These are phyloP conservation scores for Patella ulyssiponensis DNA, from an alignment of 2,888 invertebrate genomes.

Conservation along the genomic window DNA sequence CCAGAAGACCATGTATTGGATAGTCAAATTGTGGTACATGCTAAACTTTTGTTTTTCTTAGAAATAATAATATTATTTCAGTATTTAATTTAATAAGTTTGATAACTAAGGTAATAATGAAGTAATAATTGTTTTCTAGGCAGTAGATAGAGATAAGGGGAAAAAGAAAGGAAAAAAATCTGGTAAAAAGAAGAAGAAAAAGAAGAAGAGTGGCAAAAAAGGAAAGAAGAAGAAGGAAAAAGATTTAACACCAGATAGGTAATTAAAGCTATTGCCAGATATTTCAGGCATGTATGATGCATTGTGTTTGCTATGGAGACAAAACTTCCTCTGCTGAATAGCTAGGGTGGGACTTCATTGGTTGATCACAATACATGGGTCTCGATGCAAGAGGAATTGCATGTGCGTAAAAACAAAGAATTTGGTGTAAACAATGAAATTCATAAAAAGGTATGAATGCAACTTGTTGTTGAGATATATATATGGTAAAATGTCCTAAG, in stretches of 20 bases:
- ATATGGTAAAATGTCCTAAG: too few species aligned
- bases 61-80: too few species aligned
- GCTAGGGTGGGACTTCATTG: not conserved
- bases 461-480: too few species aligned
- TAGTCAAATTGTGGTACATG: too few species aligned
- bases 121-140: constrained; percentile 47
- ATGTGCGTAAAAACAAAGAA: not conserved
- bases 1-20: too few species aligned
- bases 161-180: constrained; percentile 71
- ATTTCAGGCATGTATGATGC: too few species aligned
- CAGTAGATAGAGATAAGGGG: constrained; percentile 71
- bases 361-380: not conserved
- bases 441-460: too few species aligned
- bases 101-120: too few species aligned
- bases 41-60: too few species aligned
- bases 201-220: constrained; percentile 79
- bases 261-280: not conserved
- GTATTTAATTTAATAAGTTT: too few species aligned
- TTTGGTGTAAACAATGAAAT: too few species aligned
- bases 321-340: not conserved
- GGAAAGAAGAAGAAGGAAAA: constrained; percentile 94
- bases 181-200: constrained; percentile 80
- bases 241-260: constrained; percentile 89
- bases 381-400: not conserved
- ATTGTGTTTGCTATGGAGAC: not conserved